phyloP scores from a whole-genome alignment of 2,797 vertebrate genomes.

The Sciurus vulgaris region DNA sequence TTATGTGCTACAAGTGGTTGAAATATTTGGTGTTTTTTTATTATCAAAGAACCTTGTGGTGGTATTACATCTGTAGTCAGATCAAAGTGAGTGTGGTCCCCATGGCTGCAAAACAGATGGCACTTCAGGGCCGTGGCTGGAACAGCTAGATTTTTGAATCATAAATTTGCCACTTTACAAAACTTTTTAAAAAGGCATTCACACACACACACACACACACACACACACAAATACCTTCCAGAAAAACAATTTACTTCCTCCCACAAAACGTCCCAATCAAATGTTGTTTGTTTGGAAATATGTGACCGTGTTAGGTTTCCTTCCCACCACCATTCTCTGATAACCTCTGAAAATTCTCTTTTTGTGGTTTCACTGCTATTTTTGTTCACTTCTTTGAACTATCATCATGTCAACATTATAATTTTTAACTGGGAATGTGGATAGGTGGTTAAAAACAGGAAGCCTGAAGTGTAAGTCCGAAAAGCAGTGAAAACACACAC shows the following conservation, averaged over 20 bases:
- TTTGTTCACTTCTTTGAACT: constrained; percentile 34
- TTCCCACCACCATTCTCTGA: constrained; percentile 34
- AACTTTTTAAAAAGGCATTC: not conserved
- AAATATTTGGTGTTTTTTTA: not conserved
- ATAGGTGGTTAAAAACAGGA: constrained; percentile 43
- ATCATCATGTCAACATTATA: constrained; percentile 17
- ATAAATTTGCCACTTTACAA: not conserved
- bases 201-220: not conserved
- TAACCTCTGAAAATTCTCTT: constrained; percentile 40
- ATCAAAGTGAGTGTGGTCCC: not conserved
- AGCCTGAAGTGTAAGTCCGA: constrained; percentile 22
- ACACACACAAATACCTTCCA: not conserved
- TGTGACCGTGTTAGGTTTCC: not conserved
- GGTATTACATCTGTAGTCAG: not conserved
- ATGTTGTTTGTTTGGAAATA: constrained; percentile 8
- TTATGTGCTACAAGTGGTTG: not conserved
- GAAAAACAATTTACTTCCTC: constrained; percentile 15
- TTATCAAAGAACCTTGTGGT: not conserved
- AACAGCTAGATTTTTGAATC: not conserved
- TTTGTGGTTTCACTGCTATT: constrained; percentile 58
- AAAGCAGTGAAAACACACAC: constrained; percentile 42
- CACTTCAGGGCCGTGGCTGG: fast-evolving
- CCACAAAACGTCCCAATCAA: not conserved
- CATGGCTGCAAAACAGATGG: not conserved
- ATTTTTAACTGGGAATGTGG: constrained; percentile 57